A percentile compares a stretch with the other conserved stretches of the same genome.
phyloP scores from a whole-genome alignment of 2,797 vertebrate genomes.

The Odontamblyopus lacepedii region DNA sequence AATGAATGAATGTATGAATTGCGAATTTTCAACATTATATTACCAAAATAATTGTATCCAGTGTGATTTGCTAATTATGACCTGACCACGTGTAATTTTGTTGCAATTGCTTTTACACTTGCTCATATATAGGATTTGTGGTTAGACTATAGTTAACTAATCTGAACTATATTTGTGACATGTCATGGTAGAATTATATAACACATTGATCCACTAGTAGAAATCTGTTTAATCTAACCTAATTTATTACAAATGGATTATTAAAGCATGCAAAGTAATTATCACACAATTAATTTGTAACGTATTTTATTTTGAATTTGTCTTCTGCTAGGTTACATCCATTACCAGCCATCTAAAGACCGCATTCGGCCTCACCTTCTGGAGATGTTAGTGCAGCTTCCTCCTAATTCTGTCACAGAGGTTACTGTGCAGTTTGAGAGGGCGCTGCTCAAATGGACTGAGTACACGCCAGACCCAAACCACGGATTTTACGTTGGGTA shows the following conservation, averaged over 20 bases:
- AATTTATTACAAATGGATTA: too few species aligned
- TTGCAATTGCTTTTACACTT: too few species aligned
- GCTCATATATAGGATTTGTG: neutral
- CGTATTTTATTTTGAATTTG: too few species aligned
- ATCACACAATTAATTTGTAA: neutral
- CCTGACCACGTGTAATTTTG: too few species aligned
- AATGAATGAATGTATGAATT: too few species aligned
- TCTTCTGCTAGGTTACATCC: slow-evolving; percentile 86
- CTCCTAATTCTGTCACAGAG: slow-evolving; percentile 92
- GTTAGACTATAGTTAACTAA: neutral
- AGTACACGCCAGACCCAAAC: slow-evolving; percentile 95
- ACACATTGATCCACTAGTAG: too few species aligned
- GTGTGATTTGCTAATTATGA: too few species aligned
- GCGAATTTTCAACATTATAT: too few species aligned
- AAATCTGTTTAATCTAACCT: too few species aligned
- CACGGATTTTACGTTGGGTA: slow-evolving; percentile 96
- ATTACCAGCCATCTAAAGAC: slow-evolving; percentile 96
- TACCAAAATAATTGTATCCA: too few species aligned
- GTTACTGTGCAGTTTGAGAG: slow-evolving; percentile 96
- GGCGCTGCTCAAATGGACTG: slow-evolving; percentile 95
- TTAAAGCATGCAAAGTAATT: too few species aligned
- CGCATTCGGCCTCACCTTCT: slow-evolving; percentile 89
- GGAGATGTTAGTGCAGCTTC: slow-evolving; percentile 97
- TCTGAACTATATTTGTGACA: neutral
- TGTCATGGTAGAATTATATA: neutral